phyloP scores from a whole-genome alignment of 2,797 vertebrate species.

The Heterohyrax brucei region DNA sequence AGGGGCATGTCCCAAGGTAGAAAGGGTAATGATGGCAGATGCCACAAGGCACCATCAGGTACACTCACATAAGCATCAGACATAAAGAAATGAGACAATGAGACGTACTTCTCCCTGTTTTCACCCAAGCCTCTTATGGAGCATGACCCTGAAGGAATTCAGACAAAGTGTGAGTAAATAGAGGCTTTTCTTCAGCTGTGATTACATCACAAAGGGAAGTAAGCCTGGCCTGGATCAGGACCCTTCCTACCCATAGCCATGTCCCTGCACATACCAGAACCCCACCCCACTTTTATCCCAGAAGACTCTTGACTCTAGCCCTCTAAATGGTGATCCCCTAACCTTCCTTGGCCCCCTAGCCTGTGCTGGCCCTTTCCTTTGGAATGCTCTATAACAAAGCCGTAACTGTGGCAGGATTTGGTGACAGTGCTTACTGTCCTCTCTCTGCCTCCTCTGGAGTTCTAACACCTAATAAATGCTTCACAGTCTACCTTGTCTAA shows the following conservation, averaged over 20 bases:
- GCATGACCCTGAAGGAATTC: background rate
- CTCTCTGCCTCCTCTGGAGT: background rate
- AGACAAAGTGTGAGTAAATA: background rate
- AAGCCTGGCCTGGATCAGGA: background rate
- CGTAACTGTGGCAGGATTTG: background rate
- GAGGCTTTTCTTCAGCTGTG: constrained; percentile 2
- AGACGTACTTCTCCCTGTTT: background rate
- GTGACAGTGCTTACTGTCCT: background rate
- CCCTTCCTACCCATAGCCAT: background rate
- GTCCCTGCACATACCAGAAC: background rate
- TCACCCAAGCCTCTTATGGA: background rate
- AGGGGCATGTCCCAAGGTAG: background rate
- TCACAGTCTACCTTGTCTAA: background rate
- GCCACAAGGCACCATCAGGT: background rate
- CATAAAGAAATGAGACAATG: background rate
- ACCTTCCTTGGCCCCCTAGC: background rate
- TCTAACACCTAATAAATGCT: background rate
- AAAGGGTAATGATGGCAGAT: background rate
- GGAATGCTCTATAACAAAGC: background rate
- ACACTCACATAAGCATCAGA: background rate
- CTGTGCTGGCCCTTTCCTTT: background rate
- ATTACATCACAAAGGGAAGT: constrained; percentile 2
- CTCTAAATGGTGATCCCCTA: background rate
- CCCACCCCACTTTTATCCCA: background rate
- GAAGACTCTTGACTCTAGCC: background rate